Evolutionary conservation across 2,113 vertebrate species (phyloP).

Genomic region (Scomber colias): DNA sequence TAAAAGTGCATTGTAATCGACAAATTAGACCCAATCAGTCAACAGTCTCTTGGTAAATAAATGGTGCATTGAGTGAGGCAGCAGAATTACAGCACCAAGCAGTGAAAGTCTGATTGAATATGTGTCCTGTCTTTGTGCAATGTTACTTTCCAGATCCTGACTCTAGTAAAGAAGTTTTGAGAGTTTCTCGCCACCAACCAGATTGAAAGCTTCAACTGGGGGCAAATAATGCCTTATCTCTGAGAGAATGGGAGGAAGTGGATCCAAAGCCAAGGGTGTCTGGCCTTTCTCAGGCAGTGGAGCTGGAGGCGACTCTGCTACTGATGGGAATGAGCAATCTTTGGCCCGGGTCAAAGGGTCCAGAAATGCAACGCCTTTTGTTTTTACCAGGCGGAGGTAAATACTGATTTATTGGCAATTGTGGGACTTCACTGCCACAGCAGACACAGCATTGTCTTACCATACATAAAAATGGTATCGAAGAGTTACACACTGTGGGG

Average conservation of each 20-base stretch:
- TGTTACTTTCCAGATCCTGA: constrained; percentile 50
- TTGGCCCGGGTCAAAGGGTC: constrained; percentile 86
- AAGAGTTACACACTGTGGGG: too few relatives aligned
- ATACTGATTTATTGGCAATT: background rate
- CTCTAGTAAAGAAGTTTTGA: constrained; percentile 27
- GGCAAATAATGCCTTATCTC: constrained; percentile 80
- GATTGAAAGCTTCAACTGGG: constrained; percentile 41
- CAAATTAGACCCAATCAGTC: background rate
- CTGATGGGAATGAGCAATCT: constrained; percentile 87
- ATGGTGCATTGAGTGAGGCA: background rate
- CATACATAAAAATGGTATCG: too few relatives aligned
- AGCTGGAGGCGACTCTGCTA: constrained; percentile 78
- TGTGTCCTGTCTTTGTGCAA: background rate
- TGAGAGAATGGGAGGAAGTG: constrained; percentile 92
- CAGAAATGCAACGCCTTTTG: constrained; percentile 89
- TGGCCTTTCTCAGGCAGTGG: constrained; percentile 91
- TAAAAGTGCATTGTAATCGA: background rate
- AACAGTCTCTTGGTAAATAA: background rate
- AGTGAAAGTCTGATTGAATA: constrained; percentile 2
- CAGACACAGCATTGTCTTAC: too few relatives aligned
- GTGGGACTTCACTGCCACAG: too few relatives aligned
- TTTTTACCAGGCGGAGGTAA: constrained; percentile 94
- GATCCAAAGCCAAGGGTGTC: constrained; percentile 91
- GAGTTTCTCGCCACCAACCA: constrained; percentile 37
- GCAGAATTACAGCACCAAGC: background rate